Percentiles rank a stretch among this genome's conserved stretches.
Conservation (phyloP, 1,140 invertebrate species). For the Drosophila eugracilis region DNA sequence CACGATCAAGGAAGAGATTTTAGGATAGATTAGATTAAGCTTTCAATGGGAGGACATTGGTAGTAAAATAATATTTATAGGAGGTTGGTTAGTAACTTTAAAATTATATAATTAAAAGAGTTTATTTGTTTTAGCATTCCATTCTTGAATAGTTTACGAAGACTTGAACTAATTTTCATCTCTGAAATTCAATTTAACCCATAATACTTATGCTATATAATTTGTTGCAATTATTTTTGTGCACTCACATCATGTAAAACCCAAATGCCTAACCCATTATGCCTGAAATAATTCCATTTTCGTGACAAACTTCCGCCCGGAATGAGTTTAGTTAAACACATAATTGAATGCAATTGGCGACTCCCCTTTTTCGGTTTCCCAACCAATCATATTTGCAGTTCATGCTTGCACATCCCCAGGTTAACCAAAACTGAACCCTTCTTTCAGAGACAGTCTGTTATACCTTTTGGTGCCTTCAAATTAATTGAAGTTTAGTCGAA, state of each 20-base stretch:
- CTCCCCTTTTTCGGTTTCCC: conserved; percentile 13
- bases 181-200: conserved; percentile 3
- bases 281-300: conserved; percentile 33
- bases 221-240: conserved; percentile 2
- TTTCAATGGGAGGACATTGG: background rate
- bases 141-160: no score
- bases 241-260: conserved; percentile 1
- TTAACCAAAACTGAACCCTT: background rate
- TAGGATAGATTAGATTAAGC: conserved; percentile 5
- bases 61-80: conserved; percentile 3
- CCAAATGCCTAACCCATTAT: background rate
- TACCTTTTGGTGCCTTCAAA: conserved; percentile 6
- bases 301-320: conserved; percentile 22
- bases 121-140: no score
- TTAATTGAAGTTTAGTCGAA: conserved; percentile 50
- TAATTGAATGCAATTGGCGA: conserved; percentile 43
- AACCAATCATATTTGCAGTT: conserved; percentile 26
- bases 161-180: no score
- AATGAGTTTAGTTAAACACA: conserved; percentile 36
- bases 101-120: conserved; percentile 5
- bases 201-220: background rate
- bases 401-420: background rate
- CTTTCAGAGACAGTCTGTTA: conserved; percentile 2
- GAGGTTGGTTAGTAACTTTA: no score
- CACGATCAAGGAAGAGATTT: conserved; percentile 23